phyloP scores from a whole-genome alignment of 1,140 invertebrate genomes.

The Carcinoscorpius rotundicauda region DNA sequence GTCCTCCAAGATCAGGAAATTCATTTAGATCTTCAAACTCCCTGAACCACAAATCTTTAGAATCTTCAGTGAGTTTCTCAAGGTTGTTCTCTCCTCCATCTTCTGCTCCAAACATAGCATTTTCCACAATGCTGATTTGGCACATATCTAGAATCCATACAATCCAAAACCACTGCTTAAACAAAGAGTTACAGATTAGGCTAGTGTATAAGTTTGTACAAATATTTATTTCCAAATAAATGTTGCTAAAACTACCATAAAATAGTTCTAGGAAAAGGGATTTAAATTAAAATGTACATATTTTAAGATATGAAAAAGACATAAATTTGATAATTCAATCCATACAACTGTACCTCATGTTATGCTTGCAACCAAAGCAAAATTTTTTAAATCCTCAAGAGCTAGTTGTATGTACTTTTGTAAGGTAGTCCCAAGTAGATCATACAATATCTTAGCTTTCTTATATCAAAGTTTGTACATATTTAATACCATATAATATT shows the following conservation, averaged over 20 bases:
- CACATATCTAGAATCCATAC: slow-evolving; percentile 32
- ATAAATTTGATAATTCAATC: background rate
- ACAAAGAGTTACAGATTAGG: background rate
- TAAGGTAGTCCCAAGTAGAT: too few relatives aligned
- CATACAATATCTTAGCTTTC: too few relatives aligned
- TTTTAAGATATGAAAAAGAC: background rate
- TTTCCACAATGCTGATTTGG: slow-evolving; percentile 42
- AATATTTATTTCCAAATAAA: background rate
- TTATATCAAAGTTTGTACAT: too few relatives aligned
- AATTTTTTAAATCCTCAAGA: too few relatives aligned
- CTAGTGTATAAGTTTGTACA: background rate
- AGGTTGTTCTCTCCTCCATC: background rate
- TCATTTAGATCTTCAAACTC: slow-evolving; percentile 44
- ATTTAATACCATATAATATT: too few relatives aligned
- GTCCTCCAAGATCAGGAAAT: slow-evolving; percentile 55
- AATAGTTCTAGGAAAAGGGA: too few relatives aligned
- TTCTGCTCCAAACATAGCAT: slow-evolving; percentile 26
- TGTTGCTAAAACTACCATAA: background rate
- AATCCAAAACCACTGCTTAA: too few relatives aligned
- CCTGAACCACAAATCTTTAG: slow-evolving; percentile 13
- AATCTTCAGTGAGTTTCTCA: background rate
- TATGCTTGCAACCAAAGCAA: too few relatives aligned
- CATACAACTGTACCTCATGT: too few relatives aligned
- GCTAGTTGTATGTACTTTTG: too few relatives aligned
- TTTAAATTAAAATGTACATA: background rate